These are phyloP conservation scores for Nycticorax nycticorax DNA, from an alignment of 2,113 vertebrate genomes.

Conservation along the genomic window DNA sequence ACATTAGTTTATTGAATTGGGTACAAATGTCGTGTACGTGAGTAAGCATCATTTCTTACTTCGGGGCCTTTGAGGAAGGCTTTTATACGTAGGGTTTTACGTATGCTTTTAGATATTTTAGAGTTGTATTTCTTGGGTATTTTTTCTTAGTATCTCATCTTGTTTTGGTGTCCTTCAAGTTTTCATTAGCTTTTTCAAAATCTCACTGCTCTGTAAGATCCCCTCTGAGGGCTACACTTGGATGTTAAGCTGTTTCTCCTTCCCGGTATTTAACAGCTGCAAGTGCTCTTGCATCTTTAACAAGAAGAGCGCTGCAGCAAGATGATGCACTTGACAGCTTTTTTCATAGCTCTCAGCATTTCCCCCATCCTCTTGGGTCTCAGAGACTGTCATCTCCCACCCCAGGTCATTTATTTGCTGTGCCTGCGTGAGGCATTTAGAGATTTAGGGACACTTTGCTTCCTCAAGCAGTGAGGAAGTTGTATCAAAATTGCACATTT, in stretches of 20 bases:
- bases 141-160: neutral
- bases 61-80: neutral
- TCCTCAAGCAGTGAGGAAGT: neutral
- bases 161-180: neutral
- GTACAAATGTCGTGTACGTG: neutral
- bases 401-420: neutral
- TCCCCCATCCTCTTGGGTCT: neutral
- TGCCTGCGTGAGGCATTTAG: neutral
- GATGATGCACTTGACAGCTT: slow-evolving; percentile 11
- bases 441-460: neutral
- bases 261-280: neutral
- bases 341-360: neutral
- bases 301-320: neutral
- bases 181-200: neutral
- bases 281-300: slow-evolving; percentile 24
- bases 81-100: neutral
- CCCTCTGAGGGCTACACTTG: neutral
- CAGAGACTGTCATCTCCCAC: slow-evolving; percentile 22
- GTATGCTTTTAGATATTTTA: neutral
- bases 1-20: neutral
- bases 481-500: neutral
- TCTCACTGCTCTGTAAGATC: neutral
- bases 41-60: neutral
- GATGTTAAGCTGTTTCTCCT: slow-evolving; percentile 5
- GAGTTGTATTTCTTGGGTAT: neutral